Conservation (phyloP, 2,797 vertebrate genomes). For the Diceros bicornis region DNA sequence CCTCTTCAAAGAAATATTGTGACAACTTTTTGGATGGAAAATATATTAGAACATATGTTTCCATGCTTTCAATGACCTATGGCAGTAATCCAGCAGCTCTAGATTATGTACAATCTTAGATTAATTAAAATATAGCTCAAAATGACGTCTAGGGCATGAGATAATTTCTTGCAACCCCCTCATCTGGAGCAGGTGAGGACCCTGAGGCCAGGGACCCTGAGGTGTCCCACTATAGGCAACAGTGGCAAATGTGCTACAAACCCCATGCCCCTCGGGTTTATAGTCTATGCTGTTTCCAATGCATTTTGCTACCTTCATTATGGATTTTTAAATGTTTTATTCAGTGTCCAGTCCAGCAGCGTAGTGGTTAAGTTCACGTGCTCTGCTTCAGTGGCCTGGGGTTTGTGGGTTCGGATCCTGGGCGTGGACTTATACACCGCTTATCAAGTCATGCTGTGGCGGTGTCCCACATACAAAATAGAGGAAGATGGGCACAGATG, state of each 20-base stretch:
- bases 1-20: not conserved
- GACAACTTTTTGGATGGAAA: not conserved
- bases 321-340: not conserved
- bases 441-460: no score
- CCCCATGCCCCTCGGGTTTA: not conserved
- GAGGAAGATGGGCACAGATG: no score
- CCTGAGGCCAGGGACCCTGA: not conserved
- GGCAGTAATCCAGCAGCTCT: not conserved
- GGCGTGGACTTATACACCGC: no score
- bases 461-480: no score
- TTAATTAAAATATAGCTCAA: conserved; percentile 38
- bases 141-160: not conserved
- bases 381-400: no score
- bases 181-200: not conserved
- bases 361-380: no score
- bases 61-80: not conserved
- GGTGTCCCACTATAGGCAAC: not conserved
- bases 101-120: not conserved
- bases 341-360: not conserved
- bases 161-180: not conserved
- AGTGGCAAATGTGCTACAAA: not conserved
- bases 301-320: not conserved
- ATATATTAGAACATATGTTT: not conserved
- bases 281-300: not conserved
- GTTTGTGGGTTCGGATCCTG: no score